These are phyloP conservation scores for Chaetogeoica ovagalla DNA, from an alignment of 2,888 invertebrate genomes.

Conservation along the genomic window DNA sequence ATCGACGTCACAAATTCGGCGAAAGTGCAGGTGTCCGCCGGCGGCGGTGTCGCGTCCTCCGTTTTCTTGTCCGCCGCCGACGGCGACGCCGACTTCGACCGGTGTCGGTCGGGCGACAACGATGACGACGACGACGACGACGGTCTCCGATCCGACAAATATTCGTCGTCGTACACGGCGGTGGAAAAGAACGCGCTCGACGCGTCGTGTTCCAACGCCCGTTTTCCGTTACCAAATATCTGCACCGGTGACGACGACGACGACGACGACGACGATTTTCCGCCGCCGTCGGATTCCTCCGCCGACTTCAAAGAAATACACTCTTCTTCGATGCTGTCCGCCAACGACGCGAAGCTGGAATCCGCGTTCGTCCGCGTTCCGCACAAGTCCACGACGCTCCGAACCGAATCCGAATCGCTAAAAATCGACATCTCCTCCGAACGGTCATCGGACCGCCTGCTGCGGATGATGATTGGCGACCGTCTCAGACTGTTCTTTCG, in stretches of 20 bases:
- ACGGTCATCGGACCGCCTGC: slow-evolving; percentile 56
- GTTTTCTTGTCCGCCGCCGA: not conserved
- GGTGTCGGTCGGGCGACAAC: not conserved
- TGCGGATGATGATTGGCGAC: slow-evolving; percentile 6
- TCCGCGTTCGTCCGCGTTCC: not conserved
- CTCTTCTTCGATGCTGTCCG: slow-evolving; percentile 15
- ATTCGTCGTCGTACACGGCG: slow-evolving; percentile 30
- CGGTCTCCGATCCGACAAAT: slow-evolving; percentile 25
- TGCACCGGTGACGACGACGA: not conserved
- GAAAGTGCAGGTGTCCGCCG: too few relatives aligned
- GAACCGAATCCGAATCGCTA: slow-evolving; percentile 28
- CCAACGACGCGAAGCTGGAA: not conserved
- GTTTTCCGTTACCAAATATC: slow-evolving; percentile 31
- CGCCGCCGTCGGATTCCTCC: not conserved
- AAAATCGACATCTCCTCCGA: slow-evolving; percentile 48
- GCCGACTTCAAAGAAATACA: not conserved
- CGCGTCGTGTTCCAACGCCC: slow-evolving; percentile 21
- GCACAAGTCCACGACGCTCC: slow-evolving; percentile 21
- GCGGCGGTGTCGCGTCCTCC: too few relatives aligned
- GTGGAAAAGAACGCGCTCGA: slow-evolving; percentile 33
- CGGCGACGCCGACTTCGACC: not conserved
- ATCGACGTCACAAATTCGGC: too few relatives aligned
- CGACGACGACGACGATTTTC: not conserved
- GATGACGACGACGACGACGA: not conserved
- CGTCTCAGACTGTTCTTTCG: slow-evolving; percentile 36